phyloP scores from a whole-genome alignment of 2,888 invertebrate genomes.

The Meteorus colon region DNA sequence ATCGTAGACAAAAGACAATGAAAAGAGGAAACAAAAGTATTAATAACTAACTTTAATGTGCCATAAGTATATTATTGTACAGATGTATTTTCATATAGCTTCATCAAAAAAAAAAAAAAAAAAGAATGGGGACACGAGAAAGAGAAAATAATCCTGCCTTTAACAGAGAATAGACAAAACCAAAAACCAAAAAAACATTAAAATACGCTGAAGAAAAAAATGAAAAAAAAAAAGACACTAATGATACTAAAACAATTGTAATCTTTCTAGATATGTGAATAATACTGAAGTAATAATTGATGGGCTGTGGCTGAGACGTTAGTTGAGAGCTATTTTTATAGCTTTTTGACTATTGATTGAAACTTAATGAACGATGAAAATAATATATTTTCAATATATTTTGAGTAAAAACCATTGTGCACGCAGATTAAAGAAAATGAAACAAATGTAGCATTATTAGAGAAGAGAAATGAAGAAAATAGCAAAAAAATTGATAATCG shows the following conservation, averaged over 20 bases:
- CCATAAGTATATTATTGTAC: conserved; percentile 59
- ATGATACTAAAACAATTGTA: background rate
- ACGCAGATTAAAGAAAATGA: conserved; percentile 50
- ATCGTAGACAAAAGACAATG: conserved; percentile 39
- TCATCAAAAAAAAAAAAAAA: conserved; percentile 45
- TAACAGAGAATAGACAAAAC: conserved; percentile 53
- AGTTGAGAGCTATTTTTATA: conserved; percentile 72
- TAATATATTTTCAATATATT: conserved; percentile 73
- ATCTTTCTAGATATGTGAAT: conserved; percentile 64
- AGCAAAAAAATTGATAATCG: conserved; percentile 16
- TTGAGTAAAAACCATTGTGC: conserved; percentile 58
- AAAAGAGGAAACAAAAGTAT: conserved; percentile 47
- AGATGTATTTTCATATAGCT: conserved; percentile 68
- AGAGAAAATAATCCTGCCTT: conserved; percentile 69
- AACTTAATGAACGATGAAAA: conserved; percentile 51
- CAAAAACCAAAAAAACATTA: conserved; percentile 38
- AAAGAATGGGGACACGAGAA: background rate
- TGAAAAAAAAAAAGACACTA: background rate
- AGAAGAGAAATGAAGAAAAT: conserved; percentile 29
- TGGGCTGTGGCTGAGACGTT: conserved; percentile 71
- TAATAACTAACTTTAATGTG: conserved; percentile 56
- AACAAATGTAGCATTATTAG: conserved; percentile 49
- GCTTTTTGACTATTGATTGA: conserved; percentile 63
- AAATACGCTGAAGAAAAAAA: conserved; percentile 42
- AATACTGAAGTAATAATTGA: conserved; percentile 63